Conservation (phyloP, 1,140 invertebrate genomes). For the Nasonia longicornis region DNA sequence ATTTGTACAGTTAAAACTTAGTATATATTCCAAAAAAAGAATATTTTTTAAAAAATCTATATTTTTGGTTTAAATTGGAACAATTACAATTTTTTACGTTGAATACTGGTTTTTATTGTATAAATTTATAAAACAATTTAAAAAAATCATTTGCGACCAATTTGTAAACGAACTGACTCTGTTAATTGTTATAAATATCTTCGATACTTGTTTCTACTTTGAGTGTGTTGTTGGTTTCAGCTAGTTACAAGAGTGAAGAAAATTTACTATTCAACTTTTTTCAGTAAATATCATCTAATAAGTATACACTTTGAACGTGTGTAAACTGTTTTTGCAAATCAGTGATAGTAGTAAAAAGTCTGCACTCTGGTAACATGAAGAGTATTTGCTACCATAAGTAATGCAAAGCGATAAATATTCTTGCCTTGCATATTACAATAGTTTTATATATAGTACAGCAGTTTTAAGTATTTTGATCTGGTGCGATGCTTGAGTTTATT, state of each 20-base stretch:
- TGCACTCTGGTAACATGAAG: not conserved
- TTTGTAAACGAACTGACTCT: conserved; percentile 27
- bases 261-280: conserved; percentile 18
- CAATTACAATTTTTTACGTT: not conserved
- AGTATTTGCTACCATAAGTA: not conserved
- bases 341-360: conserved; percentile 2
- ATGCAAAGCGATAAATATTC: conserved; percentile 8
- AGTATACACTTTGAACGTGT: not conserved
- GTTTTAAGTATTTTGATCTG: conserved; percentile 23
- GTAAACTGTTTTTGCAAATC: not conserved
- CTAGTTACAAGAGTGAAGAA: not conserved
- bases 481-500: conserved; percentile 22
- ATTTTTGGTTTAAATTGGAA: not conserved
- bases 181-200: conserved; percentile 20
- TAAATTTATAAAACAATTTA: not conserved
- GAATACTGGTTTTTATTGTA: not conserved
- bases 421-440: conserved; percentile 27
- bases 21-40: too few species aligned
- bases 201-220: not conserved
- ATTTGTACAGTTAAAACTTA: conserved; percentile 18
- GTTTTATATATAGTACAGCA: not conserved
- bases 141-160: conserved; percentile 3
- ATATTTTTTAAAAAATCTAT: too few species aligned
- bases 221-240: not conserved
- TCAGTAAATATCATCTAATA: not conserved